Conservation (phyloP, 1,140 invertebrate species). For the Drosophila obscura region DNA sequence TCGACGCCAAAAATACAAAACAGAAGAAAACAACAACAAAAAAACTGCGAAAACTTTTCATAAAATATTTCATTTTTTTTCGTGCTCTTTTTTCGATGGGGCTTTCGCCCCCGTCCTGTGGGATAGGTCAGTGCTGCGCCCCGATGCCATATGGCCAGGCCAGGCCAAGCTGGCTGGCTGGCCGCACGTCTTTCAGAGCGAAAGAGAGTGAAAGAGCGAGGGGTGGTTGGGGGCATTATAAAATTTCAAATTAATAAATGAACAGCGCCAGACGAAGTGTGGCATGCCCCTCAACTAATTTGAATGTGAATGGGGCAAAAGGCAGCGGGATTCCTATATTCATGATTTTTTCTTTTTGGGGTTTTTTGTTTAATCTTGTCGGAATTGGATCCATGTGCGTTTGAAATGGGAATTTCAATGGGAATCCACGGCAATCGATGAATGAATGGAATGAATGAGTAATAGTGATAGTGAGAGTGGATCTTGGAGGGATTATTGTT, state of each 20-base stretch:
- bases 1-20: constrained; percentile 48
- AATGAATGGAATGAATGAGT: too few relatives aligned
- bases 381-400: background rate
- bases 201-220: too few relatives aligned
- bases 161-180: background rate
- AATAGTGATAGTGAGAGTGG: background rate
- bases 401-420: too few relatives aligned
- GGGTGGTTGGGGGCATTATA: constrained; percentile 23
- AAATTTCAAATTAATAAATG: constrained; percentile 43
- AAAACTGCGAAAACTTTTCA: constrained; percentile 46
- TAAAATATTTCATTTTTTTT: constrained; percentile 56
- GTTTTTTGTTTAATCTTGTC: background rate
- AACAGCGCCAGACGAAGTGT: constrained; percentile 16
- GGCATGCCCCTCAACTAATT: too few relatives aligned
- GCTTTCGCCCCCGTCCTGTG: constrained; percentile 15
- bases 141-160: constrained; percentile 62
- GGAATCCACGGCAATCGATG: too few relatives aligned
- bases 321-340: background rate
- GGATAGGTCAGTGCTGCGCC: constrained; percentile 67
- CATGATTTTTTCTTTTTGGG: too few relatives aligned
- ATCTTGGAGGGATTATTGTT: background rate
- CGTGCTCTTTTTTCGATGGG: background rate
- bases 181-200: too few relatives aligned
- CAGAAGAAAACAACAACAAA: too few relatives aligned
- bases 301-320: too few relatives aligned